These are phyloP conservation scores for Myioborus melanocephalus DNA, from an alignment of 2,797 vertebrate genomes.

Conservation along the genomic window DNA sequence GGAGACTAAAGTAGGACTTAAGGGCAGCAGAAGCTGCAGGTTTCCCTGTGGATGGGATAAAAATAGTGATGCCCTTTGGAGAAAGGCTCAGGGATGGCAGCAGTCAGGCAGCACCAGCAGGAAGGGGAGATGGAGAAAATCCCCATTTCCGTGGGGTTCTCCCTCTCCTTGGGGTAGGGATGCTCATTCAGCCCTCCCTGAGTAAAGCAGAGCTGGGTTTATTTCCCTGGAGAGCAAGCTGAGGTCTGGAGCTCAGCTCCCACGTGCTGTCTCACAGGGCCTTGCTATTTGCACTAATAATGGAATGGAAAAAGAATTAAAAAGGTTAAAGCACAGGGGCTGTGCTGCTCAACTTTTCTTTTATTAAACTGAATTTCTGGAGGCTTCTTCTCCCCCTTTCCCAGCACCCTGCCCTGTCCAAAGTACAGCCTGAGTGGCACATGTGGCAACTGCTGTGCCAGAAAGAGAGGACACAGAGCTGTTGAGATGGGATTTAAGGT, in stretches of 20 bases:
- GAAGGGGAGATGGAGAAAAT: neutral
- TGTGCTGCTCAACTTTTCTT: neutral
- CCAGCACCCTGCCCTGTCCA: neutral
- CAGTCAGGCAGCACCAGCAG: neutral
- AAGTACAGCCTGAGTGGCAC: accelerated
- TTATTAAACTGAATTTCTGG: neutral
- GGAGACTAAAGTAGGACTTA: neutral
- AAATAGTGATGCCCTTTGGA: neutral
- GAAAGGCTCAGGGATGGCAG: neutral
- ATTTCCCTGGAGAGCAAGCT: slow-evolving; percentile 26
- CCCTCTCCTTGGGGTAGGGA: neutral
- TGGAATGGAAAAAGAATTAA: neutral
- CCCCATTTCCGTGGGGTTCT: neutral
- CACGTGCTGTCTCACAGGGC: neutral
- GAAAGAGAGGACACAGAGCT: neutral
- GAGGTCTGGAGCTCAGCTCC: neutral
- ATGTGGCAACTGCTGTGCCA: neutral
- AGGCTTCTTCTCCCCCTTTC: neutral
- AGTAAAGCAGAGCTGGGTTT: neutral
- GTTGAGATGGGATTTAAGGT: neutral
- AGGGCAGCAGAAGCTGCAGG: neutral
- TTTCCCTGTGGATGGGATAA: neutral
- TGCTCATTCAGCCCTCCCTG: neutral
- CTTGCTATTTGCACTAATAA: slow-evolving; percentile 42
- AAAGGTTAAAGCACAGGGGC: slow-evolving; percentile 28